Evolutionary conservation across 2,888 invertebrate species (phyloP), one percentile per base, ranked within the genome.

Genomic region (Drosophila acutilabella): DNA sequence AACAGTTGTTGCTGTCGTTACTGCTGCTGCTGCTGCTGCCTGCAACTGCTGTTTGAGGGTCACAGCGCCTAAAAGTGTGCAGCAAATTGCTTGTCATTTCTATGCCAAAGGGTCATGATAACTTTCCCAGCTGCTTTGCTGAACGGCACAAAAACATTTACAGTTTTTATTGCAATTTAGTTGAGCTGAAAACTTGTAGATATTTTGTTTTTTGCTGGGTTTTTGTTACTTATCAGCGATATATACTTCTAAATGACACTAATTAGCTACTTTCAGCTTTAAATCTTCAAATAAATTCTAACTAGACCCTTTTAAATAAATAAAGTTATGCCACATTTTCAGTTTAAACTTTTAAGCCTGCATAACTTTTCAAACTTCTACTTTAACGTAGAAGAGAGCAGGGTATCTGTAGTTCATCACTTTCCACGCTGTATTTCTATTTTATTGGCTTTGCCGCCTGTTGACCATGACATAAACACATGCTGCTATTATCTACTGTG

Each of bases 391-490:
- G 8, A 8, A 8, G 30, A 30, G 6, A n/a, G 23, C 7, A 72
- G 67, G 41, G 59, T 47, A 45, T 64, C 14, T 33, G 13, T 26
- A 38, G 7, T 53, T 50, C 53, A 44, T 14, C 18, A 11, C 6
- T 23, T 23, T 23, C 20, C 20, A 5, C 23, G 6, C 1, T 6
- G 0, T 0, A 6, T 6, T 23, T 23, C 0, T 5, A 1, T 23
- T 23, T 62, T 50, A 41, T 62, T 64, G 54, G 40, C 48, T 69
- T 20, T 42, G 59, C 42, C 50, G 64, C 45, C 62, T 68, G 70
- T 68, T 82, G 78, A 71, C 81, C 85, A 69, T 84, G 85, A 75
- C 81, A 71, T 64, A 59, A 64, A 78, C 60, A 57, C 41, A 47
- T 26, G 45, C 47, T 47, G 10, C 42, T 41, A 26, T 26, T 26